Conservation (phyloP, 2,113 vertebrate genomes). For the Erythrolamprus reginae region DNA sequence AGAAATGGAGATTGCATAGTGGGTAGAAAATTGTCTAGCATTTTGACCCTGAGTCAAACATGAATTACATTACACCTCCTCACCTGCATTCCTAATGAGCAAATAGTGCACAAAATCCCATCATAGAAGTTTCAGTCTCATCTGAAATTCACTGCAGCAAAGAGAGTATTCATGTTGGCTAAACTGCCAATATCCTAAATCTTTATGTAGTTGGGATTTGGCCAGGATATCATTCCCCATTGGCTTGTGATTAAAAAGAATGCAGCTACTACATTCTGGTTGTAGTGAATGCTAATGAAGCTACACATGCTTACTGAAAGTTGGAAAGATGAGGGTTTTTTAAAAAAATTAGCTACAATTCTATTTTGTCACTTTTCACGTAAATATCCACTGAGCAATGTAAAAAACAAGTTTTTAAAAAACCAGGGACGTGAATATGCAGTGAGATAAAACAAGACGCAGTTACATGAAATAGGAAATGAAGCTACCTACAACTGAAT, state of each 20-base stretch:
- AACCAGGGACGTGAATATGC: not conserved
- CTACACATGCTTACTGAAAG: not conserved
- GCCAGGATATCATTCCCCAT: not conserved
- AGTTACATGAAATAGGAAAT: not conserved
- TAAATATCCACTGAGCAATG: not conserved
- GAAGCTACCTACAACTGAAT: not conserved
- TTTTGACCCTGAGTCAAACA: not conserved
- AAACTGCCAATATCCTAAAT: not conserved
- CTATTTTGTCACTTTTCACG: not conserved
- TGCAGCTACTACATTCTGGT: not conserved
- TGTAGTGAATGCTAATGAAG: not conserved
- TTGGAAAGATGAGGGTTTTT: not conserved
- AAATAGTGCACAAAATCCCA: not conserved
- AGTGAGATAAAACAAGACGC: not conserved
- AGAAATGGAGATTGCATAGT: not conserved
- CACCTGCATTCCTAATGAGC: not conserved
- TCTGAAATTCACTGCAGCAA: not conserved
- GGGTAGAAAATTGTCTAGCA: not conserved
- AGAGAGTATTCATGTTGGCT: not conserved
- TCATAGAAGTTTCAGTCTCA: not conserved
- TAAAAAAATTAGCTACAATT: not conserved
- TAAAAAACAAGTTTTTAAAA: not conserved
- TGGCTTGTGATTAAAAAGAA: not conserved
- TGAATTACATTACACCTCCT: not conserved
- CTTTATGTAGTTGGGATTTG: not conserved